Evolutionary conservation across 2,888 invertebrate genomes (phyloP).

Genomic region (Galerucella nymphaeae): DNA sequence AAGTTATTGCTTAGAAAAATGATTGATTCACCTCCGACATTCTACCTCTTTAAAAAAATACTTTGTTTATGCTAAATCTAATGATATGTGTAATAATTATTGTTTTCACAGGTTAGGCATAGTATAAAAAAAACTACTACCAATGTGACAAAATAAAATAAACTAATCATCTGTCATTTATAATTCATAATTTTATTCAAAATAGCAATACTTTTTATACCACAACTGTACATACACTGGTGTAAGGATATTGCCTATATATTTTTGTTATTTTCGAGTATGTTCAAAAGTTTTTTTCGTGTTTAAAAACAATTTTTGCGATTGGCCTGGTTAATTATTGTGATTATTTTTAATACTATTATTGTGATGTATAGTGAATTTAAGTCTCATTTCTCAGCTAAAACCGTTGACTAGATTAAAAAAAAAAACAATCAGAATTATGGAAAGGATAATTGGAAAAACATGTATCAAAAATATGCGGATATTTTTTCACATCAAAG

Average conservation of each 20-base stretch:
- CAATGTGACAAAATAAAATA: too few species aligned
- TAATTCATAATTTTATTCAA: too few species aligned
- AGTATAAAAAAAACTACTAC: too few species aligned
- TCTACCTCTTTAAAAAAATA: background rate
- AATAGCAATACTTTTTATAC: too few species aligned
- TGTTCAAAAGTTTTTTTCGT: background rate
- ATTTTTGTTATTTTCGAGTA: too few species aligned
- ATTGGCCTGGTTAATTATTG: slow-evolving; percentile 8
- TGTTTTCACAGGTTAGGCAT: too few species aligned
- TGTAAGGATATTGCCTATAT: too few species aligned
- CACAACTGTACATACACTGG: too few species aligned
- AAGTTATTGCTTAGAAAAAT: background rate
- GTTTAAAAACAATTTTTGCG: background rate
- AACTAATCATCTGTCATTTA: too few species aligned
- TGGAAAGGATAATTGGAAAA: slow-evolving; percentile 36
- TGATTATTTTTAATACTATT: slow-evolving; percentile 38
- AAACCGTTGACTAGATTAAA: slow-evolving; percentile 45
- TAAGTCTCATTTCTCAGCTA: slow-evolving; percentile 39
- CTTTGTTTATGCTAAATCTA: background rate
- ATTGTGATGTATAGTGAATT: slow-evolving; percentile 37
- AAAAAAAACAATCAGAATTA: slow-evolving; percentile 32
- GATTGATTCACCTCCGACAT: background rate
- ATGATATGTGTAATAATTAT: background rate
- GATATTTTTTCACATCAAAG: slow-evolving; percentile 9
- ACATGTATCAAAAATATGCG: slow-evolving; percentile 41